Base-by-base conservation (phyloP, 2,113 vertebrate species). In the Alethe castanea region DNA sequence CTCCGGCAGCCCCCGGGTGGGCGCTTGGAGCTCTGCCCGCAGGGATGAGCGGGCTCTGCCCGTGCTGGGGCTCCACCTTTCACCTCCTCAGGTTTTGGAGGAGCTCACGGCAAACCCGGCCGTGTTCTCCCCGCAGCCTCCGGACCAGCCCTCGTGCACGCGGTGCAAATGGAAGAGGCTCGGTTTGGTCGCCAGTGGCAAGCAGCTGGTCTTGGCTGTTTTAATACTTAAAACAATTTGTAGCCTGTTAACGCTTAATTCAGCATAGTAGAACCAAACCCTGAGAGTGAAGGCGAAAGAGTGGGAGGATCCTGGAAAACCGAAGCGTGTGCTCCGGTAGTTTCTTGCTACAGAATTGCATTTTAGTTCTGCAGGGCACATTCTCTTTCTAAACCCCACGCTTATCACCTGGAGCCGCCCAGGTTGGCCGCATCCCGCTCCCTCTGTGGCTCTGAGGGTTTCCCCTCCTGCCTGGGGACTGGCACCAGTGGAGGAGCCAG, bases 271-370 rank as follows among this genome's bases (percentile, higher is more conserved):
- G 47, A 57, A 28, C 50, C 42, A 7, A 52, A 44, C 9, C 14
- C 22, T 5, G 4, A 7, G 33, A 20, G 0, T 5, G 53, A 47
- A 71, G 57, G 54, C 0, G 4, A 7, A 48, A 11, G 59, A 52
- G 54, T 9, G 33, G 69, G 56, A 70, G 65, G 26, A 31, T 52
- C 25, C 28, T 36, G 70, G 47, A 38, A 20, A 76, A 72, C 4
- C 31, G 1, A 28, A 60, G 29, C 0, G 4, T 23, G 38, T 9
- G n/a, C 31, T 61, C 23, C 8, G 0, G 0, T 3, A 1, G 56
- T 64, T 54, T 47, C 5, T 19, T 40, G 23, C 18, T 5, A 17
- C 24, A 8, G 22, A 44, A 11, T 1, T 35, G 11, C 2, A 0
- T 50, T 87, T 62, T 33, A 23, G 4, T n/a, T 14, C 44, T 6